Evolutionary conservation across 2,888 invertebrate genomes (phyloP), one percentile per base, ranked within the genome.

Genomic region (Halocaridina rubra): DNA sequence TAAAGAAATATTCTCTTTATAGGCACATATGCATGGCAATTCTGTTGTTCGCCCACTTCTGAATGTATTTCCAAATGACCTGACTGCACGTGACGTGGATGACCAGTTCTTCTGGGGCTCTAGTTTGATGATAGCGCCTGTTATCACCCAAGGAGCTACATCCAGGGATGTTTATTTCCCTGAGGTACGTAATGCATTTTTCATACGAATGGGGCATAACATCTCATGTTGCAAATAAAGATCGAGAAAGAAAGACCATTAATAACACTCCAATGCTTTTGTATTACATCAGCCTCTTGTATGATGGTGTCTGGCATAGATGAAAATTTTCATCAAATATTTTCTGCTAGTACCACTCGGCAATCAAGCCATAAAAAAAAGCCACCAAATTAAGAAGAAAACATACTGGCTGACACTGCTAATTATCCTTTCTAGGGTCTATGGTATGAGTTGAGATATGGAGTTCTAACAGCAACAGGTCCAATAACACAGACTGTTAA

Each of bases 31-130:
- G 16, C 85, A 89, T 57, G 91, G 91, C 3, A 88, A 88, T 57
- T 90, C 91, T 3, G 91, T 91, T 10, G 89, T 90, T 10, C 88
- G 91, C 22, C 90, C 91, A 0, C 88, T 91, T n/a, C 79, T 86
- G n/a, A 82, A 82, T 69, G 89, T 90, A 85, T 90, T 89, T 81
- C 89, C 90, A 0, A 80, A 72, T 4, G 90, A 90, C 79, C 57
- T 80, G n/a, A 84, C 77, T n/a, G 88, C 90, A n/a, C 85, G 88
- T n/a, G 89, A 85, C 19, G 88, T 90, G 53, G 89, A 89, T 76
- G 89, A 88, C 22, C 90, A 90, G 85, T 90, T 90, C 84, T 57
- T 90, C 59, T 92, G 91, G 91, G 92, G 92, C 7, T 88, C 90
- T 32, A 90, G 90, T 16, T 87, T 92, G 19, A 88, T 92, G 81